Base-by-base conservation (phyloP, 2,888 invertebrate species). In the Eupeodes luniger region DNA sequence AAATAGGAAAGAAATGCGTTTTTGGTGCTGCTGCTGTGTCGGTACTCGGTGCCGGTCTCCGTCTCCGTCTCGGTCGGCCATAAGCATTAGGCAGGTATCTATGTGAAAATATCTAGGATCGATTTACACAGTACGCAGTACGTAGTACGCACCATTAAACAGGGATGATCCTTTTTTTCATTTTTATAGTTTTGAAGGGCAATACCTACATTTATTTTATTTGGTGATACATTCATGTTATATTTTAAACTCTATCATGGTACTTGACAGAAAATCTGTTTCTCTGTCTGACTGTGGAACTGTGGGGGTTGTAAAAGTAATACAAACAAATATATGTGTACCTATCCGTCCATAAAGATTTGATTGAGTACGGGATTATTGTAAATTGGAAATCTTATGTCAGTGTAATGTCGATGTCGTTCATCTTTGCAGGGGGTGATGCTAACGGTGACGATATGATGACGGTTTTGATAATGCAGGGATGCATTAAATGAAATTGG, bases 261-360 rank as follows among this genome's bases (percentile, higher is more conserved):
- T 84, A 84, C 84, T 88, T 88, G 84, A 88, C 84, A 88, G 84
- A 76, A 88, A 72, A 84, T 84, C 77, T 85, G 55, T 66, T 64
- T 66, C 16, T 64, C 44, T 47, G 70, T 66, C 47, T 69, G 55
- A 51, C n/a, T 72, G 4, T 36, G 77, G 64, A 53, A 61, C 80
- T 77, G 87, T 88, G 84, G 87, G 87, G 87, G 87, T 88, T 74
- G 76, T 61, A 74, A 83, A 84, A 77, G 67, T 74, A 72, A 84
- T 27, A 77, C 40, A 19, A n/a, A 61, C 6, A 61, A 19, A n/a
- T 12, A 34, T 12, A 5, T 51, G 12, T 14, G 51, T 12, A 51
- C 5, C 11, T 12, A 51, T 12, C 14, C n/a, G 5, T 12, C 14
- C 9, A 2, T 11, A 44, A 6, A 27, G n/a, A 84, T 84, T 64